phyloP scores from a whole-genome alignment of 1,140 invertebrate genomes.

The Liolophura sinensis region DNA sequence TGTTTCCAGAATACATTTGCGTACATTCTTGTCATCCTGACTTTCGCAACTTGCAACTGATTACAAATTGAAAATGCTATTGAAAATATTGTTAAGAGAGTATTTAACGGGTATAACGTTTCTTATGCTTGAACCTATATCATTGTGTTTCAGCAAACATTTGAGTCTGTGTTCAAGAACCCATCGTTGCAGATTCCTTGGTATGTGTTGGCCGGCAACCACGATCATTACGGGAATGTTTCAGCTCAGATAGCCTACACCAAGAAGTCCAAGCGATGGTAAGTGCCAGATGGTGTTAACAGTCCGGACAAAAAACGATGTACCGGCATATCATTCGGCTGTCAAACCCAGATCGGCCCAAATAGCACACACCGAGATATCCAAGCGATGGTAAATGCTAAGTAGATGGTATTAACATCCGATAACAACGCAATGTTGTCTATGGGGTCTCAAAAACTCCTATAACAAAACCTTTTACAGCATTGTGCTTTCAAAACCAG shows the following conservation, averaged over 20 bases:
- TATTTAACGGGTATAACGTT: background rate
- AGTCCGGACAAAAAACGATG: too few species aligned
- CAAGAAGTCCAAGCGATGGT: constrained; percentile 50
- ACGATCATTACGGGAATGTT: constrained; percentile 45
- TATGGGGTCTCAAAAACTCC: too few species aligned
- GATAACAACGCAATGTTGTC: too few species aligned
- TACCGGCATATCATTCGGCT: too few species aligned
- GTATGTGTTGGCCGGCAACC: constrained; percentile 57
- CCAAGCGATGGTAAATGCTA: constrained; percentile 45
- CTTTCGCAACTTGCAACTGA: too few species aligned
- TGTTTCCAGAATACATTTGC: too few species aligned
- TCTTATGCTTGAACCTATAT: background rate
- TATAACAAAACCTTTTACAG: too few species aligned
- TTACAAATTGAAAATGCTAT: background rate
- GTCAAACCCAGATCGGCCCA: background rate
- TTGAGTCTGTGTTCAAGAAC: constrained; percentile 32
- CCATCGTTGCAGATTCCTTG: constrained; percentile 42
- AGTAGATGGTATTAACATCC: too few species aligned
- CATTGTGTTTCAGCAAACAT: constrained; percentile 27
- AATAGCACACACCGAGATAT: constrained; percentile 28
- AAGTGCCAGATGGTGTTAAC: background rate
- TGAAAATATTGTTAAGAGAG: background rate
- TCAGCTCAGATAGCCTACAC: constrained; percentile 18
- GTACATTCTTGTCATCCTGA: too few species aligned
- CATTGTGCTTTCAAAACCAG: too few species aligned